Conservation (phyloP, 2,113 vertebrate genomes). For the Rafetus swinhoei region DNA sequence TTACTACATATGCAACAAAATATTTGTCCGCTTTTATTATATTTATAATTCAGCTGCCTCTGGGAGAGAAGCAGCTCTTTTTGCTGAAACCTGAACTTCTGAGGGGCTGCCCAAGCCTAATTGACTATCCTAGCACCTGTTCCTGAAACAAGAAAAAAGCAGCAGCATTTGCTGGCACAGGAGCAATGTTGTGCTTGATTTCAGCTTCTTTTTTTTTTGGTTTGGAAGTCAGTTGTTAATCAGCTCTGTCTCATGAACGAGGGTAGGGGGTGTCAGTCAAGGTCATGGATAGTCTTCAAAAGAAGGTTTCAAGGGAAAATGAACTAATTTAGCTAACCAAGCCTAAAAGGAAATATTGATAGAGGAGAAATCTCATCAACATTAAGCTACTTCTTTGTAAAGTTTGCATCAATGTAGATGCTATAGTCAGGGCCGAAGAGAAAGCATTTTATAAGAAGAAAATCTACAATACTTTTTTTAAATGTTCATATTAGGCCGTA, state of each 20-base stretch:
- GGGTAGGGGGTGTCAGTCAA: not conserved
- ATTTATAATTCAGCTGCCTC: not conserved
- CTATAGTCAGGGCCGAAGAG: not conserved
- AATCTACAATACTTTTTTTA: not conserved
- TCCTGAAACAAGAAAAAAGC: slow-evolving; percentile 24
- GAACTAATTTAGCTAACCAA: not conserved
- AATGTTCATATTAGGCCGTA: not conserved
- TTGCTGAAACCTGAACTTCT: not conserved
- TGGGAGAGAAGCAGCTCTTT: not conserved
- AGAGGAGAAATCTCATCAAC: not conserved
- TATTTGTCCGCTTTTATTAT: not conserved
- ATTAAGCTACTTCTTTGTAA: not conserved
- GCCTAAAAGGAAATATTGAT: not conserved
- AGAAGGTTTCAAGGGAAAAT: slow-evolving; percentile 4
- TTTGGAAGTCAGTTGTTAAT: slow-evolving; percentile 8
- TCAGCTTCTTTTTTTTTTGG: not conserved
- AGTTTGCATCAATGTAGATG: not conserved
- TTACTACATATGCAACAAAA: not conserved
- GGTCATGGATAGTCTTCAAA: slow-evolving; percentile 33
- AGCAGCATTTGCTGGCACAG: not conserved
- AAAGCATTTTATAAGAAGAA: not conserved
- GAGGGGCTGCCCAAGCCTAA: not conserved
- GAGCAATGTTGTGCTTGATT: not conserved
- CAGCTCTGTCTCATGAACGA: not conserved
- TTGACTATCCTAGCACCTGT: fast-evolving